Base-by-base conservation (phyloP, 2,888 invertebrate genomes). In the Caenorhabditis imperialis region DNA sequence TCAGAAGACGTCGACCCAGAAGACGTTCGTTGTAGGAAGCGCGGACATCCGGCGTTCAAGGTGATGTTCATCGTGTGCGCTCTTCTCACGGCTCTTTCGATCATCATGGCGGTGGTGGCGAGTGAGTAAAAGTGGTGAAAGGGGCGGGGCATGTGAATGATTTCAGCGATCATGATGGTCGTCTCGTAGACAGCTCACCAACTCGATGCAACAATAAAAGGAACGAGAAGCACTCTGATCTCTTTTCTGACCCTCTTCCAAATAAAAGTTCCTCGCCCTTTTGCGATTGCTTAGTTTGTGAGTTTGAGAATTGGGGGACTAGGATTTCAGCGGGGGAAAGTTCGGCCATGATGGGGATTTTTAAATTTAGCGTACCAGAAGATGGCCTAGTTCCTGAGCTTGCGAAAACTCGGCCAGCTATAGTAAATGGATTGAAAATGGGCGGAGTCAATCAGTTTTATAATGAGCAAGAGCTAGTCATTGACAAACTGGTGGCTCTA, bases 31-130 rank as follows among this genome's bases (percentile, higher is more conserved):
- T 67, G 14, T 47, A 74, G 74, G 51, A 74, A 74, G 44, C 74
- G 74, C 51, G 74, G 74, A 16, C 67, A 74, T 37, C 74, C 74
- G 25, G 62, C 58, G 0, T 74, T 67, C 48, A 74, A 74, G 47
- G 40, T 74, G 14, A 42, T 74, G 51, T 74, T 62, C 51, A 55
- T 74, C 12, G 74, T 74, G 14, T 74, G 53, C 25, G 37, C 61
- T 16, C 65, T 73, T 22, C 67, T 73, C 23, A 55, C 73, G 42
- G 37, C 60, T 25, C 45, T 73, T 35, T 61, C 54, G n/a, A 47
- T 73, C 10, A 22, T 73, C n/a, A 48, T 65, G 53, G 63, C 63
- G 2, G 47, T 37, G 38, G 35, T 72, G 20, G 37, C 69, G 16
- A 47, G 69, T 70, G 27, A 60, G 60, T 40, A 25, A 10, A 20